Evolutionary conservation across 2,797 vertebrate species (phyloP), one percentile per base, ranked within the genome.

Genomic region (Pagetopsis macropterus): DNA sequence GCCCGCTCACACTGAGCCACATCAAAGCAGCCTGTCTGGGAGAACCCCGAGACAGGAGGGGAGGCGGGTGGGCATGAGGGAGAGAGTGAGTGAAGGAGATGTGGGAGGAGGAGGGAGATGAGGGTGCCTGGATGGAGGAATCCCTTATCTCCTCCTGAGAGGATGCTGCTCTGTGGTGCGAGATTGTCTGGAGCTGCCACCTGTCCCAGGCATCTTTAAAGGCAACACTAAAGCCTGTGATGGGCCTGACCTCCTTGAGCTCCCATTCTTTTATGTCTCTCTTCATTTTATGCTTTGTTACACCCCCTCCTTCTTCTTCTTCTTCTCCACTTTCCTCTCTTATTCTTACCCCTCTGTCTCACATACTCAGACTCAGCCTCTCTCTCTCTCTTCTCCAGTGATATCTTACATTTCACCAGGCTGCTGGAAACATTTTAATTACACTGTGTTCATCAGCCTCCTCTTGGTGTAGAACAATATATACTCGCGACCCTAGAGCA

Each of bases 171-270:
- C 93, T 95, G 94, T 91, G 94, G 93, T 93, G 93, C 88, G 94
- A 96, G 96, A 98, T 98, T 98, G 97, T 98, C 97, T 97, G 93
- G 95, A 96, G 97, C 97, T 97, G 96, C 96, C 97, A 99, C 96
- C 97, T 99, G 97, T 98, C 97, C 96, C 97, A 95, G 94, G 93
- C 96, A 97, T 97, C 97, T 98, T 98, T 98, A 97, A 98, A 98
- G 96, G 95, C 95, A 96, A 96, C 72, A 87, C 94, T 97, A 96
- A 91, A 98, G 96, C 95, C 96, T 96, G 95, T 97, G 97, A 98
- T 97, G 96, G 95, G 94, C 94, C 96, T 99, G 97, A 98, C 97
- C 97, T 97, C 96, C 96, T 97, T 94, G 93, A 96, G 96, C 95
- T 97, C 92, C 90, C 94, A 95, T 94, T 96, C 96, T 97, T 98